Evolutionary conservation across 2,888 invertebrate species (phyloP).

Genomic region (Mythimna albipuncta): DNA sequence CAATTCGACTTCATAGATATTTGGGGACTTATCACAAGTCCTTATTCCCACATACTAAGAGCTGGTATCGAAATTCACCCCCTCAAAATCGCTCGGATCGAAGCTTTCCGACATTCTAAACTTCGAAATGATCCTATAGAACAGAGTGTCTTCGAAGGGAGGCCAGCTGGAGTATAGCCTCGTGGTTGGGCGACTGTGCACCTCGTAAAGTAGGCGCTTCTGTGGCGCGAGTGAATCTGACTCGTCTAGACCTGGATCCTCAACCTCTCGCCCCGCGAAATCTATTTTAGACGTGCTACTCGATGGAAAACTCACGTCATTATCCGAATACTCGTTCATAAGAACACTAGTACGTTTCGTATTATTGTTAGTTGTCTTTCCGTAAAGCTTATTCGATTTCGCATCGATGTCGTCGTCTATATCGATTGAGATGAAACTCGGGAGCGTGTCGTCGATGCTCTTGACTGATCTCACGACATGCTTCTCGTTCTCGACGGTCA

Average conservation of each 20-base stretch:
- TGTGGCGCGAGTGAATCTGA: constrained; percentile 42
- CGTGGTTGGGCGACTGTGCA: constrained; percentile 56
- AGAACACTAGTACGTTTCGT: constrained; percentile 49
- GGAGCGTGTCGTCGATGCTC: constrained; percentile 74
- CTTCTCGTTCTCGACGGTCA: constrained; percentile 58
- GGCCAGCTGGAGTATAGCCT: constrained; percentile 84
- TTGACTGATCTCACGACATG: constrained; percentile 39
- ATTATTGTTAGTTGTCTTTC: constrained; percentile 23
- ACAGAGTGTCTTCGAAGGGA: constrained; percentile 82
- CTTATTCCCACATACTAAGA: constrained; percentile 30
- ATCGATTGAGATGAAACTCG: constrained; percentile 78
- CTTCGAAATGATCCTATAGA: constrained; percentile 83
- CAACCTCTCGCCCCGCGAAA: constrained; percentile 25
- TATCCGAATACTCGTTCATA: constrained; percentile 50
- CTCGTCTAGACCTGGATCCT: constrained; percentile 22
- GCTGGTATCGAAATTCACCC: constrained; percentile 60
- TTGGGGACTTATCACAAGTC: background rate
- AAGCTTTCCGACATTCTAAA: constrained; percentile 88
- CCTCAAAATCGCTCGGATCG: constrained; percentile 80
- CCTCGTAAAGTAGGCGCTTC: constrained; percentile 74
- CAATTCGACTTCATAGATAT: background rate
- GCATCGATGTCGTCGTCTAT: constrained; percentile 50
- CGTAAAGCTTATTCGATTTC: constrained; percentile 34
- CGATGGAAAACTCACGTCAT: constrained; percentile 58
- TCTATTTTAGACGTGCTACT: constrained; percentile 67